A percentile compares a stretch with the other conserved stretches of the same genome.
phyloP scores from a whole-genome alignment of 1,140 invertebrate species.

The Panulirus ornatus region DNA sequence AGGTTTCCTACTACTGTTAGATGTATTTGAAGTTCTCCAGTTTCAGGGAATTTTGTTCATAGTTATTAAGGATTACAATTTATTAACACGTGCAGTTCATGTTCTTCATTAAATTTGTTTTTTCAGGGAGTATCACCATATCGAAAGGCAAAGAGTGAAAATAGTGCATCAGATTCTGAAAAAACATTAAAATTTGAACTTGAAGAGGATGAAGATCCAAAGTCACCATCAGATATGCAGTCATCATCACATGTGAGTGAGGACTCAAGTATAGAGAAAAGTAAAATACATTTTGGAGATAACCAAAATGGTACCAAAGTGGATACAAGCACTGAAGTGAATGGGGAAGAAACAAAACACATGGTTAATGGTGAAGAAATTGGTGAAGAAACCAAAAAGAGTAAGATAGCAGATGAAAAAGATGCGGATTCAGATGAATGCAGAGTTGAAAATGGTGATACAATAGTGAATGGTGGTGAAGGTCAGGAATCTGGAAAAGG shows the following conservation, averaged over 20 bases:
- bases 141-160: conserved; percentile 40
- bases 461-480: conserved; percentile 34
- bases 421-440: conserved; percentile 39
- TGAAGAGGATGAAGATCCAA: not conserved
- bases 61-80: too few species aligned
- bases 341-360: conserved; percentile 25
- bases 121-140: conserved; percentile 52
- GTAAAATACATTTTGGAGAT: not conserved
- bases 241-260: not conserved
- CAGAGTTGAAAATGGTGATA: conserved; percentile 52
- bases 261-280: not conserved
- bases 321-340: conserved; percentile 36
- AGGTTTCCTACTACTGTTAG: too few species aligned
- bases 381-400: conserved; percentile 80
- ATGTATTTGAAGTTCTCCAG: too few species aligned
- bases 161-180: not conserved
- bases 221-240: not conserved
- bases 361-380: conserved; percentile 44
- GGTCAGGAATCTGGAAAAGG: conserved; percentile 72
- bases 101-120: not conserved
- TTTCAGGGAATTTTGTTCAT: too few species aligned
- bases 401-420: conserved; percentile 23
- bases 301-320: conserved; percentile 43
- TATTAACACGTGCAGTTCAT: too few species aligned
- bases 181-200: conserved; percentile 31